Evolutionary conservation across 2,797 vertebrate species (phyloP).

Genomic region (Crenichthys baileyi): DNA sequence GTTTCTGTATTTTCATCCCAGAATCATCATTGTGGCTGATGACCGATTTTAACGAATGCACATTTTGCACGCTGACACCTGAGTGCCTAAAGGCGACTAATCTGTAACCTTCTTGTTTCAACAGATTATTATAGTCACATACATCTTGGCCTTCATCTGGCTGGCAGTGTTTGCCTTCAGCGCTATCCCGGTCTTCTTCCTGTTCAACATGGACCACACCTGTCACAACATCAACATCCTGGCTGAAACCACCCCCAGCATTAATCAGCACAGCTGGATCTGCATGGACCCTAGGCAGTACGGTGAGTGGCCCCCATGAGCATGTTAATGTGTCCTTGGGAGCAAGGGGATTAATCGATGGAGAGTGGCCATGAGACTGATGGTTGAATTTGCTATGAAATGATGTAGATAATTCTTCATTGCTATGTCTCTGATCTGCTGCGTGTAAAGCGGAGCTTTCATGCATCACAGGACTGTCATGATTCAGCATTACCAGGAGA

Average conservation of each 20-base stretch:
- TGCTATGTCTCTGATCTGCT: slow-evolving; percentile 20
- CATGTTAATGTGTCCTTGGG: slow-evolving; percentile 58
- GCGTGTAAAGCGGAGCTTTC: slow-evolving; percentile 15
- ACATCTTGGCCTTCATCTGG: slow-evolving; percentile 92
- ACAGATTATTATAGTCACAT: slow-evolving; percentile 97
- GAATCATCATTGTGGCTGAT: slow-evolving; percentile 34
- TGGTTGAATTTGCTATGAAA: slow-evolving; percentile 44
- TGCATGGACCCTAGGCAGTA: slow-evolving; percentile 97
- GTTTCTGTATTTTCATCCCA: slow-evolving; percentile 13
- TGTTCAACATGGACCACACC: slow-evolving; percentile 96
- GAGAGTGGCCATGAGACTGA: slow-evolving; percentile 25
- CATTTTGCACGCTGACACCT: slow-evolving; percentile 42
- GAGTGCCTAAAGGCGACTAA: background rate
- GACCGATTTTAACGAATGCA: slow-evolving; percentile 30
- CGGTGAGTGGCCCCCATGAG: slow-evolving; percentile 81
- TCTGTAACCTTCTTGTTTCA: slow-evolving; percentile 51
- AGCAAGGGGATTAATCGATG: slow-evolving; percentile 50
- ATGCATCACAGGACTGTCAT: slow-evolving; percentile 33
- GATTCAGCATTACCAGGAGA: slow-evolving; percentile 43
- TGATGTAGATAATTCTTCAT: slow-evolving; percentile 31
- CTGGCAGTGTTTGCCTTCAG: slow-evolving; percentile 92
- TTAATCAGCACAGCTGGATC: slow-evolving; percentile 83
- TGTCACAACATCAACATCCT: slow-evolving; percentile 93
- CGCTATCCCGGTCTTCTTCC: slow-evolving; percentile 93
- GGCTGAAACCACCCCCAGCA: slow-evolving; percentile 90